Conservation (phyloP, 2,113 vertebrate species). For the Pycnonotus jocosus region DNA sequence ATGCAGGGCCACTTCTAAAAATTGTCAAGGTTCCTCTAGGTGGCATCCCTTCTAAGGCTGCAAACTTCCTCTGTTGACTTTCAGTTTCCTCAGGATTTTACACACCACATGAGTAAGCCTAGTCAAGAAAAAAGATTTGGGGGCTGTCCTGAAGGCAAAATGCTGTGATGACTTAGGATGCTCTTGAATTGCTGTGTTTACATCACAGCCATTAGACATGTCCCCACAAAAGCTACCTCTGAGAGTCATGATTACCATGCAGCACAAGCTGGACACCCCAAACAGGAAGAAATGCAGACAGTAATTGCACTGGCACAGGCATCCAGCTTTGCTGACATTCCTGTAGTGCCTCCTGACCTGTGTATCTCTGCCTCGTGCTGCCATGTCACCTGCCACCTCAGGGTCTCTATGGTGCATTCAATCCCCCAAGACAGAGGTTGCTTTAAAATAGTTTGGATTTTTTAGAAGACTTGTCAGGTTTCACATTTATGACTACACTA, state of each 20-base stretch:
- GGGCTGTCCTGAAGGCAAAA: background rate
- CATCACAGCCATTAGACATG: background rate
- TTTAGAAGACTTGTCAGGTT: background rate
- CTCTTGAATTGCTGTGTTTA: background rate
- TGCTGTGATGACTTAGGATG: background rate
- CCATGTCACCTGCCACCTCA: background rate
- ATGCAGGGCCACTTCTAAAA: background rate
- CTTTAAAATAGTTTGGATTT: background rate
- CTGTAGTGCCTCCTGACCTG: background rate
- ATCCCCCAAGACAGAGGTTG: background rate
- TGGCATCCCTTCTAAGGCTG: background rate
- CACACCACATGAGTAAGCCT: background rate
- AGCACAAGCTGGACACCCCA: background rate
- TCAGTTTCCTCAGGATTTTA: background rate
- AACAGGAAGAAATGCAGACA: background rate
- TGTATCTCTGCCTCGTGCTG: background rate
- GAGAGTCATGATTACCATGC: background rate
- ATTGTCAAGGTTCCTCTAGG: background rate
- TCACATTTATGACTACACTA: background rate
- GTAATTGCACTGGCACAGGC: background rate
- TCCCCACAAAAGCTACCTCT: background rate
- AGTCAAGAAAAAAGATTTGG: background rate
- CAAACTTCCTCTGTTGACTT: background rate
- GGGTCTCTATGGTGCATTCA: background rate
- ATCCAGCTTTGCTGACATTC: background rate